Percentiles rank a stretch among this genome's conserved stretches.
Conservation (phyloP, 2,888 invertebrate genomes). For the Lissocephala sabroskyi region DNA sequence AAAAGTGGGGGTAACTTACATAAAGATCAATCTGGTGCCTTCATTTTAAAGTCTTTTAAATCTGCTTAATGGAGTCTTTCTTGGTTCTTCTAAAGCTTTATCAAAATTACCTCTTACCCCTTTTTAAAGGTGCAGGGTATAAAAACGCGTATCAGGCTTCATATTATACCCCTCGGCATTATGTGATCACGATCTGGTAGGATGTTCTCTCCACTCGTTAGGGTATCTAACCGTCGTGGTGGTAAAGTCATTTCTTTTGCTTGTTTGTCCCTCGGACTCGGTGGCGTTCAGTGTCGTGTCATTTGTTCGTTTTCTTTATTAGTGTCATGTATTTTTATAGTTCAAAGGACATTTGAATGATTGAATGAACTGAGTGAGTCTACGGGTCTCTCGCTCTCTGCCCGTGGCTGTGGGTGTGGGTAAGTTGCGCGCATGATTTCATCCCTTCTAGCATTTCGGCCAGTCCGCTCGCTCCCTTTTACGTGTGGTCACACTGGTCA, state of each 20-base stretch:
- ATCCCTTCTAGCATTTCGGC: constrained; percentile 60
- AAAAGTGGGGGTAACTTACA: no score
- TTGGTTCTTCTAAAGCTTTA: no score
- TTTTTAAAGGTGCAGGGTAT: no score
- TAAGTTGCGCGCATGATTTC: constrained; percentile 68
- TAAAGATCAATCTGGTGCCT: no score
- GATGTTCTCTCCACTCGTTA: no score
- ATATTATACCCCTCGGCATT: no score
- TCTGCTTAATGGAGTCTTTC: no score
- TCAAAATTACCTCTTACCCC: no score
- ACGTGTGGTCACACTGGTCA: constrained; percentile 51
- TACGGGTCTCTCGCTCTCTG: background rate
- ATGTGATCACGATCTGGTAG: no score
- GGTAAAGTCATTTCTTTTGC: background rate
- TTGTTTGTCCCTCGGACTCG: background rate
- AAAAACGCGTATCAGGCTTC: no score
- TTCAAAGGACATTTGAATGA: constrained; percentile 72
- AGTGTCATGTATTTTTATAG: constrained; percentile 72
- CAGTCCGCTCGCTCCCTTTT: constrained; percentile 8
- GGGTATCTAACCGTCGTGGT: constrained; percentile 1
- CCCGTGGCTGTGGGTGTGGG: background rate
- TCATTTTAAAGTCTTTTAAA: no score
- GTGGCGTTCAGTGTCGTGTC: constrained; percentile 47
- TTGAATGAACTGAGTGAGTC: constrained; percentile 61
- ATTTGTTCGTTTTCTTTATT: constrained; percentile 69